Conservation (phyloP, 2,888 invertebrate genomes). For the Syrphus vitripennis region DNA sequence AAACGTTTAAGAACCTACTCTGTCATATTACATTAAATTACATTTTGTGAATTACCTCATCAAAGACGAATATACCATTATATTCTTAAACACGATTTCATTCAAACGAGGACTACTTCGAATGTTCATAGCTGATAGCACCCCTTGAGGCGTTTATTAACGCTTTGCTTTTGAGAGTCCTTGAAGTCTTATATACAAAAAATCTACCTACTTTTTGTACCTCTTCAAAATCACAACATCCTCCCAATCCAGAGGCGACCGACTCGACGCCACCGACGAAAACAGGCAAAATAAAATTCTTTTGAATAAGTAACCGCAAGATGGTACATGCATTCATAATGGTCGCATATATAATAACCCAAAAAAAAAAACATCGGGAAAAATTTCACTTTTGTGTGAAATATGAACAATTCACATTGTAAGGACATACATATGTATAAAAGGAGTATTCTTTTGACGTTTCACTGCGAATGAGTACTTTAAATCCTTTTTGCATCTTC, state of each 20-base stretch:
- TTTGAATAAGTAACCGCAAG: conserved; percentile 21
- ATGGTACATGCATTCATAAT: background rate
- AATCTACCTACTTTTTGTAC: conserved; percentile 11
- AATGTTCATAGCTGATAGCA: background rate
- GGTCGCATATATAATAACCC: background rate
- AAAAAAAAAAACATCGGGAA: background rate
- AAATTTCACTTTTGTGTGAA: conserved; percentile 17
- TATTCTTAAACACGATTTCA: conserved; percentile 2
- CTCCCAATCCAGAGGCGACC: conserved; percentile 9
- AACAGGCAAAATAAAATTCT: conserved; percentile 29
- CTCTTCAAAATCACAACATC: conserved; percentile 36
- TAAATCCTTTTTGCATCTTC: conserved; percentile 38
- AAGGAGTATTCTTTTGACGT: conserved; percentile 40
- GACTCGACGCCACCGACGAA: too few species aligned
- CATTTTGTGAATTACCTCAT: background rate
- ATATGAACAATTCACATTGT: conserved; percentile 13
- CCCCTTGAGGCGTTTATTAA: conserved; percentile 36
- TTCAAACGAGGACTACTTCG: background rate
- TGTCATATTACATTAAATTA: background rate
- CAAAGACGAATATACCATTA: too few species aligned
- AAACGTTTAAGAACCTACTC: background rate
- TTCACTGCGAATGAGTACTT: conserved; percentile 54
- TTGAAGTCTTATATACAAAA: conserved; percentile 36
- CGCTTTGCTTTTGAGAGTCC: conserved; percentile 17
- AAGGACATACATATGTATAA: conserved; percentile 8